A percentile compares a stretch with the other conserved stretches of the same genome.
Evolutionary conservation across 2,113 vertebrate genomes (phyloP).

Genomic region (Pomatorhinus ruficollis): DNA sequence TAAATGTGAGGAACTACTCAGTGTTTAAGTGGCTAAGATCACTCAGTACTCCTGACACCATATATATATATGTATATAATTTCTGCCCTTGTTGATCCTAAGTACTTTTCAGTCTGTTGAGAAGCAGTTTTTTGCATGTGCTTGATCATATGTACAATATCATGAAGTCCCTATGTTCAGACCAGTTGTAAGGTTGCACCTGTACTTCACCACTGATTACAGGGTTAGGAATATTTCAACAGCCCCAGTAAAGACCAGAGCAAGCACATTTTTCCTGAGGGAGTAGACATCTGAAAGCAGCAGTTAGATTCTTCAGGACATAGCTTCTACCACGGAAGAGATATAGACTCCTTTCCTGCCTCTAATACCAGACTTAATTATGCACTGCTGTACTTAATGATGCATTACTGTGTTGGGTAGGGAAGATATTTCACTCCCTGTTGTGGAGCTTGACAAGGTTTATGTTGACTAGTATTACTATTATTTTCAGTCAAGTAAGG

Average conservation of each 20-base stretch:
- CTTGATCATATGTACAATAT: neutral
- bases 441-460: neutral
- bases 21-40: neutral
- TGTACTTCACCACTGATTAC: neutral
- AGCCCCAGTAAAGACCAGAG: neutral
- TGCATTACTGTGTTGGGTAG: neutral
- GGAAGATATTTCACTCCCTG: neutral
- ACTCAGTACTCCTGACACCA: neutral
- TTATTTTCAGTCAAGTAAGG: neutral
- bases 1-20: neutral
- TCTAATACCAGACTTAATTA: slow-evolving; percentile 14
- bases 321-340: neutral
- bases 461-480: neutral
- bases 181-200: neutral
- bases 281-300: slow-evolving; percentile 6
- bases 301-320: neutral
- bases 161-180: neutral
- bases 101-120: neutral
- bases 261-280: slow-evolving; percentile 36
- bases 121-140: neutral
- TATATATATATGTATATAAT: neutral
- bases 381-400: slow-evolving; percentile 5
- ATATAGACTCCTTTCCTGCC: neutral
- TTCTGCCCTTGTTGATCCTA: neutral
- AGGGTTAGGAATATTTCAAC: neutral